Evolutionary conservation across 30 jellyfish, hydroid and myxozoan genomes (phyloP), one percentile per base, ranked within the genome.

Genomic region (Nemopilema nomurai): DNA sequence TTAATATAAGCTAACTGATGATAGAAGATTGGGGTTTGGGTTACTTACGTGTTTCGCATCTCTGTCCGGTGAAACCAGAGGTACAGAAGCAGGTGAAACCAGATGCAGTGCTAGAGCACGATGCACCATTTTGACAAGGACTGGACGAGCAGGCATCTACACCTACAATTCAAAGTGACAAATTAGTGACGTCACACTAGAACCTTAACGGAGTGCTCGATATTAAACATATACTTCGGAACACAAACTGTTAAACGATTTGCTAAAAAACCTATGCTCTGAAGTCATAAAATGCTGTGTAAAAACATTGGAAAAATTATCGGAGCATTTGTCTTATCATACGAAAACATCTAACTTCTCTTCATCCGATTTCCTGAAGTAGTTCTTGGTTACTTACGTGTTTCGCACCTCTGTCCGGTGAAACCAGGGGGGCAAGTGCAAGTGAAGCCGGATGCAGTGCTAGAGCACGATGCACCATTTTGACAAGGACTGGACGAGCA

Each of bases 71-170:
- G 13, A 41, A 41, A 41, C 57, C 57, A 41, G 57, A 41, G 57
- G 57, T 6, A 41, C 57, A 41, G 50, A 74, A 0, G 29, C 52
- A 41, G 9, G 13, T 41, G 71, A 4, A 74, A 3, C 71, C 27
- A 18, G 18, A 8, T 17, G 16, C 49, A 28, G 71, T n/a, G 52
- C 33, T 31, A 0, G 69, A 13, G 22, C 83, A 74, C 17, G 83
- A 30, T 20, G 70, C 83, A 0, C 51, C 22, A 32, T 74, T 74
- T n/a, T 29, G 69, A n/a, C 83, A 74, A 1, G 83, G 83, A 28
- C 33, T 74, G 1, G 71, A 66, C 9, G 57, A 6, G 33, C 49
- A 66, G 57, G 57, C 57, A 41, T 41, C 13, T 3, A 41, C 57
- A 6, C 9, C 57, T 41, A 41, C 6, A 41, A 13, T n/a, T n/a